These are phyloP conservation scores for Heliconius ismenius DNA, from an alignment of 2,888 invertebrate genomes.

Conservation along the genomic window DNA sequence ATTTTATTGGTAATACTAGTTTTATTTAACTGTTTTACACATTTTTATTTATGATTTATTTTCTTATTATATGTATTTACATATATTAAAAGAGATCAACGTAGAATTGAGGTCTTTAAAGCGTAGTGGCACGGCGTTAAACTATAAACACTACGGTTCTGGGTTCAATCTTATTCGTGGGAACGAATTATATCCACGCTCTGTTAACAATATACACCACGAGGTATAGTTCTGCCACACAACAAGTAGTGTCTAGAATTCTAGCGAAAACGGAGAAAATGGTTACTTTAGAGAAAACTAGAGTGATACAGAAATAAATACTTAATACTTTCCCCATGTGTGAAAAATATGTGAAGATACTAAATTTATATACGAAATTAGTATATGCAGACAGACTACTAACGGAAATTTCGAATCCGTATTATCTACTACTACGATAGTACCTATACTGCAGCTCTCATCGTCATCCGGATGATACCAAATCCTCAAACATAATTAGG, in stretches of 20 bases:
- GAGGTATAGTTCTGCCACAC: too few species aligned
- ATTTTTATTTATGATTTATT: not conserved
- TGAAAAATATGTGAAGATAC: too few species aligned
- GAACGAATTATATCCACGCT: not conserved
- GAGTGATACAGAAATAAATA: too few species aligned
- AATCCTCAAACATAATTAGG: constrained; percentile 11
- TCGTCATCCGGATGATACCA: not conserved
- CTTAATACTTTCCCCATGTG: not conserved
- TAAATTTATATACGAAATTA: not conserved
- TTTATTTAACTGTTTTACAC: not conserved
- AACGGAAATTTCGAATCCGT: not conserved
- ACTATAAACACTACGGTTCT: not conserved
- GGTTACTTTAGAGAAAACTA: not conserved
- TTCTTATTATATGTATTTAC: not conserved
- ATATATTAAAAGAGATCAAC: too few species aligned
- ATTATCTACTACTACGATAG: too few species aligned
- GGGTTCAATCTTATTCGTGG: not conserved
- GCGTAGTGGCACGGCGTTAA: too few species aligned
- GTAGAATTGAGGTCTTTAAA: too few species aligned
- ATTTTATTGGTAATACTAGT: constrained; percentile 7
- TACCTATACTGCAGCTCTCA: not conserved
- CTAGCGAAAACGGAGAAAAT: not conserved
- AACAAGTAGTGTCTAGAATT: not conserved
- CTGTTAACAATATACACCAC: not conserved
- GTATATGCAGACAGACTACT: not conserved